A percentile compares a stretch with the other conserved stretches of the same genome.
These are phyloP conservation scores for Boulengeromyrus knoepffleri DNA, from an alignment of 2,113 vertebrate genomes.

Conservation along the genomic window DNA sequence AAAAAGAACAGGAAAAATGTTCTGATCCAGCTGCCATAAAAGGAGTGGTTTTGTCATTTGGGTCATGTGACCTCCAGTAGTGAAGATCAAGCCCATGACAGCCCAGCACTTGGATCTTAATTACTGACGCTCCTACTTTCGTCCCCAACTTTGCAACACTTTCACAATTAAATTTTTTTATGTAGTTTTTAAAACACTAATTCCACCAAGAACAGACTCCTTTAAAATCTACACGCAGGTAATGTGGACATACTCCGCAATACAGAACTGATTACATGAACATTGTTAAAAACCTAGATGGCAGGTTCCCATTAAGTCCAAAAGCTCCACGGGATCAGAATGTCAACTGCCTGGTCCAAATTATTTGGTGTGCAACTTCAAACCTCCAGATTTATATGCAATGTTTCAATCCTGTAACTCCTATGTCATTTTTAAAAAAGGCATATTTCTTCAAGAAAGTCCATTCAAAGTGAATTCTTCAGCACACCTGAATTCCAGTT, in stretches of 20 bases:
- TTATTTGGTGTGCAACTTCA: not conserved
- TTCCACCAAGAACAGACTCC: not conserved
- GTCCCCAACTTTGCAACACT: not conserved
- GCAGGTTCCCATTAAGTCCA: not conserved
- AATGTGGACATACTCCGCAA: not conserved
- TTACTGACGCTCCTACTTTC: not conserved
- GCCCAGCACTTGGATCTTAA: not conserved
- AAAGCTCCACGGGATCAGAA: not conserved
- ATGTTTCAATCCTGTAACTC: not conserved
- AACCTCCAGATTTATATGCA: not conserved
- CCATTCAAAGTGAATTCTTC: not conserved
- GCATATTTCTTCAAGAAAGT: not conserved
- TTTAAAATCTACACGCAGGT: not conserved
- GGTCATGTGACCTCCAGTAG: not conserved
- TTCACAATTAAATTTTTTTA: not conserved
- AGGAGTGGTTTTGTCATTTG: not conserved
- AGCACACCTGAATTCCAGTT: not conserved
- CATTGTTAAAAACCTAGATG: not conserved
- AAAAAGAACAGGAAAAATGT: not conserved
- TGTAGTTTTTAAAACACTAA: not conserved
- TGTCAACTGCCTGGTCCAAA: not conserved
- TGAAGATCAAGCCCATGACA: not conserved
- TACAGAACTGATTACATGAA: not conserved
- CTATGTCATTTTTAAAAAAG: not conserved
- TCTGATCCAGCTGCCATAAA: not conserved